These are phyloP conservation scores for Sebastes steindachneri DNA, from an alignment of 2,797 vertebrate species.

Conservation along the genomic window DNA sequence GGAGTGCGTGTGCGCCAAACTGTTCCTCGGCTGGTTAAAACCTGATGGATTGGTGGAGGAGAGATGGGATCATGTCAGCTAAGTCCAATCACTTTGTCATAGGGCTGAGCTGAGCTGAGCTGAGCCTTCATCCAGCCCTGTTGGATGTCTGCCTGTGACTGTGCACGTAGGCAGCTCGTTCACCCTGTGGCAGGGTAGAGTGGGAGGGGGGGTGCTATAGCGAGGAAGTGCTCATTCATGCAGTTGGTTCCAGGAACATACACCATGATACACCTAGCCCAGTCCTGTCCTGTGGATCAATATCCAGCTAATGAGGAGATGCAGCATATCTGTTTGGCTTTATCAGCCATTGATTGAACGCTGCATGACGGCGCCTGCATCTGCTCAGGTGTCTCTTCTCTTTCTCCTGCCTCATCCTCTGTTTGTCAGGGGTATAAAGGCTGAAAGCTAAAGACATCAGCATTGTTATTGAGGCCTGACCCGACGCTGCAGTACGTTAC, in stretches of 20 bases:
- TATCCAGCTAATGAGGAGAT: slow-evolving; percentile 16
- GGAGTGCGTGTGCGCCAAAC: slow-evolving; percentile 3
- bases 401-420: slow-evolving; percentile 30
- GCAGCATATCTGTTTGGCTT: slow-evolving; percentile 11
- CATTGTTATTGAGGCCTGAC: neutral
- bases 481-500: neutral
- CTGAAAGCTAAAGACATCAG: slow-evolving; percentile 60
- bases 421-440: slow-evolving; percentile 80
- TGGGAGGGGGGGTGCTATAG: neutral
- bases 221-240: slow-evolving; percentile 13
- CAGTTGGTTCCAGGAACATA: slow-evolving; percentile 6
- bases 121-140: slow-evolving; percentile 3
- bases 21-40: slow-evolving; percentile 17
- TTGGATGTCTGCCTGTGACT: slow-evolving; percentile 29
- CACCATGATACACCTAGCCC: neutral
- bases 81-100: slow-evolving; percentile 58
- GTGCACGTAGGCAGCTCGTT: slow-evolving; percentile 56
- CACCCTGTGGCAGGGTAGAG: neutral
- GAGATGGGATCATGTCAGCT: slow-evolving; percentile 57
- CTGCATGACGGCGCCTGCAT: slow-evolving; percentile 18
- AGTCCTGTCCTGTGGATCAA: neutral
- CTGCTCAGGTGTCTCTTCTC: slow-evolving; percentile 21
- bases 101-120: slow-evolving; percentile 28
- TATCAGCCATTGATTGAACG: slow-evolving; percentile 27
- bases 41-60: slow-evolving; percentile 30